These are phyloP conservation scores for Pterobdella sp. DNA, from an alignment of 2,888 invertebrate genomes.

Conservation along the genomic window DNA sequence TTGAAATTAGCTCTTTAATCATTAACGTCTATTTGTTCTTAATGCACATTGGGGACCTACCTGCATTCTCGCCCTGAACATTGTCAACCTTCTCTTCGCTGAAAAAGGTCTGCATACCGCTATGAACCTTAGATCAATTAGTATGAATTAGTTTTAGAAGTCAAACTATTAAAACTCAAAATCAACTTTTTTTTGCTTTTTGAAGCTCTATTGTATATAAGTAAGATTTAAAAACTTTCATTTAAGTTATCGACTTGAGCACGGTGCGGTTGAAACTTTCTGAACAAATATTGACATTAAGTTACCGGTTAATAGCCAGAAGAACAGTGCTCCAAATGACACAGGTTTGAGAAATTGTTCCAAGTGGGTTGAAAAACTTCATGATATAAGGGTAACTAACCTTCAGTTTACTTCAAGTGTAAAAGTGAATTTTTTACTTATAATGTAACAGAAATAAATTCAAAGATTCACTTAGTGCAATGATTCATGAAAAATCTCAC, in stretches of 20 bases:
- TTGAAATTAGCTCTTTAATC: no score
- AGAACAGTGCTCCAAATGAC: constrained; percentile 37
- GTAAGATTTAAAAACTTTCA: no score
- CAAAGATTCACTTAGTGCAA: not conserved
- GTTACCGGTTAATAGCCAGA: constrained; percentile 36
- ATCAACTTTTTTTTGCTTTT: not conserved
- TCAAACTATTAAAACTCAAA: not conserved
- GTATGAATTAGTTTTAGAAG: not conserved
- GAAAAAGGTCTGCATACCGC: constrained; percentile 36
- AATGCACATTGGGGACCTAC: constrained; percentile 17
- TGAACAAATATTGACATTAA: not conserved
- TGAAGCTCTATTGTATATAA: not conserved
- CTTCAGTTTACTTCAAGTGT: not conserved
- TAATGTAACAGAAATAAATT: not conserved
- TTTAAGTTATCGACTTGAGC: no score
- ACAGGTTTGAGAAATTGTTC: constrained; percentile 32
- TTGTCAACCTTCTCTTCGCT: constrained; percentile 29
- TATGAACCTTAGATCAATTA: constrained; percentile 21
- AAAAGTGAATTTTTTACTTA: not conserved
- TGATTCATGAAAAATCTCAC: not conserved
- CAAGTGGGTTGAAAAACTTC: constrained; percentile 35
- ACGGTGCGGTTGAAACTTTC: not conserved
- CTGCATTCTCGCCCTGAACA: constrained; percentile 33
- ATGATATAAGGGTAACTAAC: constrained; percentile 23
- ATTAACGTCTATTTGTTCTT: no score